Conservation (phyloP, 1,140 invertebrate species). For the Alviniconcha marisindica region DNA sequence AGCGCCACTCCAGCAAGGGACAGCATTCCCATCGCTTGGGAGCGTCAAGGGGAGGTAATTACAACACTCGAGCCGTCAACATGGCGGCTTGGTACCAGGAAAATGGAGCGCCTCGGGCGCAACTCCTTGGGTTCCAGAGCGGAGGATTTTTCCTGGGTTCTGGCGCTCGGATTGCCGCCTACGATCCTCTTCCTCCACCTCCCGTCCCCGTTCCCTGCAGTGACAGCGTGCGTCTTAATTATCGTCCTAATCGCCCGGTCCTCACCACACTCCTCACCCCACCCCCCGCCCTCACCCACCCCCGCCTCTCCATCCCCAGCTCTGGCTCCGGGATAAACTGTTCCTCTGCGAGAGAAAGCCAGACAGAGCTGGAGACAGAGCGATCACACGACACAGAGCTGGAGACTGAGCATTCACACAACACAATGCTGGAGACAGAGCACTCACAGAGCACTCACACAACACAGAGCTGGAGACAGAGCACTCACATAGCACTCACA, state of each 20-base stretch:
- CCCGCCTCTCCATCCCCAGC: neutral
- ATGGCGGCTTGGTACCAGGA: conserved; percentile 32
- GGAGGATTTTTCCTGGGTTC: neutral
- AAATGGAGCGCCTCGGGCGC: conserved; percentile 27
- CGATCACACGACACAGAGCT: no score
- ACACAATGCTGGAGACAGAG: no score
- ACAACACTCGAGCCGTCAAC: conserved; percentile 31
- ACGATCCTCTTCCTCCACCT: neutral
- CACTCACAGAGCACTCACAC: no score
- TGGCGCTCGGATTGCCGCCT: neutral
- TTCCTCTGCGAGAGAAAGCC: no score
- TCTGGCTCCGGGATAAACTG: no score
- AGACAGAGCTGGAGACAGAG: no score
- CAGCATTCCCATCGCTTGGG: conserved; percentile 17
- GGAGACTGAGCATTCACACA: no score
- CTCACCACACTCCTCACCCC: conserved; percentile 8
- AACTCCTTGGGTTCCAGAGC: neutral
- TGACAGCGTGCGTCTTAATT: conserved; percentile 29
- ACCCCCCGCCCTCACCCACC: neutral
- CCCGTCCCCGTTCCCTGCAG: neutral
- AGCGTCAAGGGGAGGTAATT: conserved; percentile 40
- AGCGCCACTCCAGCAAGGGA: conserved; percentile 26
- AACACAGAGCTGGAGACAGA: no score
- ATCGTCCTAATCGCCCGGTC: conserved; percentile 30
- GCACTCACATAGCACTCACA: no score